Percentiles rank a stretch among this genome's conserved stretches.
These are phyloP conservation scores for Xestia c-nigrum DNA, from an alignment of 2,888 invertebrate genomes.

Conservation along the genomic window DNA sequence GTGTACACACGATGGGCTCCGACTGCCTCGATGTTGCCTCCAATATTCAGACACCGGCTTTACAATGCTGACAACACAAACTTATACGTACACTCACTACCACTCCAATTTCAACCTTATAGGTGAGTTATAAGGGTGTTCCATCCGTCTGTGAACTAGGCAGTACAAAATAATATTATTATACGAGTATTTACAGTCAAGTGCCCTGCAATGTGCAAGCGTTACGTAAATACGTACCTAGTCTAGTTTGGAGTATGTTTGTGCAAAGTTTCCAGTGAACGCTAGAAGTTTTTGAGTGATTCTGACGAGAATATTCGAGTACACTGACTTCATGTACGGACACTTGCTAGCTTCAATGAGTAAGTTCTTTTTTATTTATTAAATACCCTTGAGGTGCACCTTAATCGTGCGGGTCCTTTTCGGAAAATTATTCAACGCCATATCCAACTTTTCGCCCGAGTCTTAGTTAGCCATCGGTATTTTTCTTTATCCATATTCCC, in stretches of 20 bases:
- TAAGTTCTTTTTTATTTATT: background rate
- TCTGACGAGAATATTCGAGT: conserved; percentile 1
- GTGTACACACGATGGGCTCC: conserved; percentile 65
- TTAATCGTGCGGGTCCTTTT: too few species aligned
- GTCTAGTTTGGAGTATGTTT: conserved; percentile 39
- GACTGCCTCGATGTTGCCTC: conserved; percentile 64
- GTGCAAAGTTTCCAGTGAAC: conserved; percentile 31
- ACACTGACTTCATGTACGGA: background rate
- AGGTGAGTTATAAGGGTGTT: background rate
- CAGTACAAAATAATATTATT: conserved; percentile 60
- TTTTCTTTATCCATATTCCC: background rate
- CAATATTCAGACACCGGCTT: conserved; percentile 66
- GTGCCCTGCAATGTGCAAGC: conserved; percentile 56
- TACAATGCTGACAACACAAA: conserved; percentile 61
- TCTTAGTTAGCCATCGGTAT: background rate
- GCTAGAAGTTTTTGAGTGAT: conserved; percentile 41
- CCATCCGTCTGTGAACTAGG: background rate
- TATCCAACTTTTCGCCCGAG: background rate
- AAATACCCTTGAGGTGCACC: background rate
- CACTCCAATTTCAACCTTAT: conserved; percentile 37
- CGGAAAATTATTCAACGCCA: background rate
- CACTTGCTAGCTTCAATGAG: background rate
- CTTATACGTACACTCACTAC: conserved; percentile 37
- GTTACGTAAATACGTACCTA: conserved; percentile 47
- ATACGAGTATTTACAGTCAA: conserved; percentile 63